Evolutionary conservation across 2,113 vertebrate genomes (phyloP).

Genomic region (Orycteropus afer): DNA sequence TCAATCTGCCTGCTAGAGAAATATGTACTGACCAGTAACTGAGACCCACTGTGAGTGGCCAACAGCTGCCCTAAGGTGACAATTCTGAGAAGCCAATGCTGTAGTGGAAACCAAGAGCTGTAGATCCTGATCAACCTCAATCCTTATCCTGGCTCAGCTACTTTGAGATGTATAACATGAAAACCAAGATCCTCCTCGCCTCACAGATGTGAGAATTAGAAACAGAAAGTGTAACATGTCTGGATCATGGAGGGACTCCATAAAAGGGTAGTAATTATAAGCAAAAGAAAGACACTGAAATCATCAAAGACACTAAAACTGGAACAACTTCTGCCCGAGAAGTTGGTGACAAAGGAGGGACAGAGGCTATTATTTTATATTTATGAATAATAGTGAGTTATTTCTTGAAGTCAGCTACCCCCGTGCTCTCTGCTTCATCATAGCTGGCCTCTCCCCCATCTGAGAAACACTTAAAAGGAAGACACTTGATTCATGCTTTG

Average conservation of each 20-base stretch:
- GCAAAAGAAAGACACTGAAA: neutral
- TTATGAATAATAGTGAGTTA: neutral
- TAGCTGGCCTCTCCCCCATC: neutral
- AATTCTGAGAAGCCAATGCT: neutral
- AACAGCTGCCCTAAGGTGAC: neutral
- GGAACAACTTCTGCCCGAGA: neutral
- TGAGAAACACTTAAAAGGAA: neutral
- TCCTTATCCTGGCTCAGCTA: neutral
- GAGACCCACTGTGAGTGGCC: fast-evolving
- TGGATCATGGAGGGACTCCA: neutral
- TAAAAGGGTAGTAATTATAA: neutral
- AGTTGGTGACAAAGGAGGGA: neutral
- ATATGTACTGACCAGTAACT: neutral
- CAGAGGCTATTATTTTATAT: neutral
- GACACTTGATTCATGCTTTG: neutral
- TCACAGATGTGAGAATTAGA: neutral
- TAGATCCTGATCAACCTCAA: neutral
- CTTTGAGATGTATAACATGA: neutral
- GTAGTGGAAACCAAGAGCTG: no score
- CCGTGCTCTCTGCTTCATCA: neutral
- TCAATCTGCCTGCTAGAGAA: neutral
- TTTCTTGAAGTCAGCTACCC: neutral
- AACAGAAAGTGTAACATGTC: neutral
- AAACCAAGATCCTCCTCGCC: neutral
- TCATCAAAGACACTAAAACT: neutral